These are phyloP conservation scores for Orussus abietinus DNA, from an alignment of 1,140 invertebrate species.

Conservation along the genomic window DNA sequence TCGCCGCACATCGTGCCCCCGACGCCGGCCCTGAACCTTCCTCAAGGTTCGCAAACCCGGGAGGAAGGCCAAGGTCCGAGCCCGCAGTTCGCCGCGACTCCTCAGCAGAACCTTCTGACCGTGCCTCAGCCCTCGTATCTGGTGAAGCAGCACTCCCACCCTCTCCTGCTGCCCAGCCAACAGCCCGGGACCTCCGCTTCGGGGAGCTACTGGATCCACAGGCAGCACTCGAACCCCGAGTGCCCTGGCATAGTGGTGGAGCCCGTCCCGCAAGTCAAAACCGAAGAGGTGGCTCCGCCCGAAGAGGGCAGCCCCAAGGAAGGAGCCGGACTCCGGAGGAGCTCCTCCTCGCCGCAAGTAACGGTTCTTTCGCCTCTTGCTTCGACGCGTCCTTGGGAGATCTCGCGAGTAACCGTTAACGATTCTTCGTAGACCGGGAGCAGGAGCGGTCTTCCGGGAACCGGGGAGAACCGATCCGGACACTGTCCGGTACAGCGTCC, in stretches of 20 bases:
- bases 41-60: slow-evolving; percentile 58
- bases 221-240: slow-evolving; percentile 55
- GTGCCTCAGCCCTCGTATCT: slow-evolving; percentile 58
- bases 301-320: slow-evolving; percentile 1
- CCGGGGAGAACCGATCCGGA: slow-evolving; percentile 44
- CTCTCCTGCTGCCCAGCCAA: slow-evolving; percentile 59
- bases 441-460: slow-evolving; percentile 17
- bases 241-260: slow-evolving; percentile 33
- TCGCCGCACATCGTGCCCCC: slow-evolving; percentile 42
- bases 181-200: slow-evolving; percentile 30
- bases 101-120: slow-evolving; percentile 56
- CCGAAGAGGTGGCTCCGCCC: slow-evolving; percentile 21
- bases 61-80: slow-evolving; percentile 36
- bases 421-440: slow-evolving; percentile 13
- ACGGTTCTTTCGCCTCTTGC: neutral
- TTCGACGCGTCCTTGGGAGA: too few species aligned
- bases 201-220: slow-evolving; percentile 42
- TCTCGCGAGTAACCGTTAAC: too few species aligned
- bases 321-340: slow-evolving; percentile 44
- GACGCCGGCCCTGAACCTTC: slow-evolving; percentile 53
- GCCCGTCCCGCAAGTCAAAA: slow-evolving; percentile 34
- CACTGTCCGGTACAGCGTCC: slow-evolving; percentile 76
- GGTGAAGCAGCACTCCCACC: slow-evolving; percentile 66
- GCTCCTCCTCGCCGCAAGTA: slow-evolving; percentile 59
- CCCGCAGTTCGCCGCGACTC: slow-evolving; percentile 22